Evolutionary conservation across 2,113 vertebrate species (phyloP), one percentile per base, ranked within the genome.

Genomic region (Lasiurus borealis): DNA sequence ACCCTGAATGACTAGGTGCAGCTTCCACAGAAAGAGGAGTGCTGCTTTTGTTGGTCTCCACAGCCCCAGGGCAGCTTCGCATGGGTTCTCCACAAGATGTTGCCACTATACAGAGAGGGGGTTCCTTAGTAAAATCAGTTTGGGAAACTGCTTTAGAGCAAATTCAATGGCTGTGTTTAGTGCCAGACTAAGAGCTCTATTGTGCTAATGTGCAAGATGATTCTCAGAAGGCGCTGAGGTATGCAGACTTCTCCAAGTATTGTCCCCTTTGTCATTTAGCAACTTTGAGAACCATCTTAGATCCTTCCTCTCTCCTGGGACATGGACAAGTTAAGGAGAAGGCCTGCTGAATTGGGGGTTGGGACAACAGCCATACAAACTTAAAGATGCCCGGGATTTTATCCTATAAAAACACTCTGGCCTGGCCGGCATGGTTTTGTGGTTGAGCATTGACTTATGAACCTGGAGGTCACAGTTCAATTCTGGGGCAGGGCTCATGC

Each of bases 321-420:
- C 50, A 52, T 31, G 36, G 84, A 29, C 36, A 46, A 68, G 7
- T 50, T 64, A 72, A 40, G 44, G 27, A 72, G 6, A 62, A 29
- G 14, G 0, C 4, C 6, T 16, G 34, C 66, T 10, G 18, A 64
- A 3, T 0, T 25, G 34, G 48, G n/a, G 10, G 10, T 23, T 36
- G 9, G 44, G 14, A 86, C 21, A 40, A 27, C 8, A 11, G 9
- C 40, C 15, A 64, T 27, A 15, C 14, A 71, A 66, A 75, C 21
- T 34, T 8, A n/a, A 34, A 44, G 34, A 62, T 6, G 18, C 15
- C 29, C 9, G 52, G 40, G 14, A 80, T 59, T 46, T 52, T 52
- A 29, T 78, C 50, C 18, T 76, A 69, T 21, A 44, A 69, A 88
- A 64, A 34, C 29, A 62, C 15, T 66, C 54, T 0, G 2, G 57